Percentiles rank a stretch among this genome's conserved stretches.
phyloP scores from a whole-genome alignment of 2,888 invertebrate species.

The Ormyrus labotus region DNA sequence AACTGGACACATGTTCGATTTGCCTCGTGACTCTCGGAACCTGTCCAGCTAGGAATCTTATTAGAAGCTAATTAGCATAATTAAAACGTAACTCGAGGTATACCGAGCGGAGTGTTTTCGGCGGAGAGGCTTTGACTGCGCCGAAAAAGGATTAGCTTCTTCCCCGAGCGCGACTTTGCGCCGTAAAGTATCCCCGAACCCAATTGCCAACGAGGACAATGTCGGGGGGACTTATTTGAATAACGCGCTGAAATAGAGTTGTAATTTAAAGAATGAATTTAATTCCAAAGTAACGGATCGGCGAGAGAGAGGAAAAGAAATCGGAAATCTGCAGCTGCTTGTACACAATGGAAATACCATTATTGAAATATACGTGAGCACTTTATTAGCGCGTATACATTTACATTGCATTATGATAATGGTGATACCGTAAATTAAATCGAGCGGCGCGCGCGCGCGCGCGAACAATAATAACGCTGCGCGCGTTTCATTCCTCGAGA shows the following conservation, averaged over 20 bases:
- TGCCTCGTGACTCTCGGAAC: conserved; percentile 59
- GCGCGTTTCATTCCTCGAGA: background rate
- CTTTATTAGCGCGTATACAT: conserved; percentile 42
- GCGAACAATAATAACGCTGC: conserved; percentile 20
- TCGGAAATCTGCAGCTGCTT: background rate
- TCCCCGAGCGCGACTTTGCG: no score
- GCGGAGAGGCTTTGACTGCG: no score
- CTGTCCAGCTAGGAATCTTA: conserved; percentile 61
- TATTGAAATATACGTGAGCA: background rate
- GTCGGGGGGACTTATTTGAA: no score
- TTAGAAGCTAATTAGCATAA: conserved; percentile 64
- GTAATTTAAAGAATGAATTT: no score
- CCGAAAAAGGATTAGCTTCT: no score
- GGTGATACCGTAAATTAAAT: conserved; percentile 49
- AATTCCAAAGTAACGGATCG: background rate
- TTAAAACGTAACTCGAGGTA: conserved; percentile 63
- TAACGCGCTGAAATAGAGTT: no score
- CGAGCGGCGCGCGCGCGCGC: background rate
- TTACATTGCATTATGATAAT: conserved; percentile 44
- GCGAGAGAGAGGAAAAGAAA: background rate
- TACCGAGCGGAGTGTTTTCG: no score
- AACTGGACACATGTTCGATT: conserved; percentile 27
- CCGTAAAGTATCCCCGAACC: no score
- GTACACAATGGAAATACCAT: background rate
- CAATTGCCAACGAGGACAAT: no score